Conservation (phyloP, 2,113 vertebrate species). For the Marcusenius ussheri region DNA sequence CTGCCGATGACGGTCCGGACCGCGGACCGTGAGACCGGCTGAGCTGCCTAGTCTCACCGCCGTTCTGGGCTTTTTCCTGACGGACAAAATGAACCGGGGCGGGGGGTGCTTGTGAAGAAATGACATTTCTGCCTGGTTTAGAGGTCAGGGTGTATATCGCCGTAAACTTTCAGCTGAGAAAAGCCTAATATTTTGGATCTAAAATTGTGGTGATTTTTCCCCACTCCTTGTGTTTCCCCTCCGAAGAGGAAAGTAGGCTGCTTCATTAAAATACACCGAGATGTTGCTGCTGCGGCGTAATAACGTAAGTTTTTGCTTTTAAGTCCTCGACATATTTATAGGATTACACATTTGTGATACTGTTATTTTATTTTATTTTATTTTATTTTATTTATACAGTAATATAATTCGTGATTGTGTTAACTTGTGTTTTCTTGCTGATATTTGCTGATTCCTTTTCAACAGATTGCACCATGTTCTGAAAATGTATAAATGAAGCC, state of each 20-base stretch:
- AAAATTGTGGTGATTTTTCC: neutral
- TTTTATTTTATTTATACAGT: neutral
- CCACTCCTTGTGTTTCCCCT: neutral
- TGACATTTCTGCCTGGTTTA: neutral
- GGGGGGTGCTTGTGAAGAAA: neutral
- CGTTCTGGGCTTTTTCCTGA: neutral
- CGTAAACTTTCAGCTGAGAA: neutral
- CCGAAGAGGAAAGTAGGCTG: neutral
- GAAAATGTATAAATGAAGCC: neutral
- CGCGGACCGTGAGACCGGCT: neutral
- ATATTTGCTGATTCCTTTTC: neutral
- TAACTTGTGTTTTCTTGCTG: neutral
- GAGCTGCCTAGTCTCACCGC: neutral
- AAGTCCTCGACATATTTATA: neutral
- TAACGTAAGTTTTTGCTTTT: neutral
- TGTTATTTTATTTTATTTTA: neutral
- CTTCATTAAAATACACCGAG: neutral
- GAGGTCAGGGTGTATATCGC: neutral
- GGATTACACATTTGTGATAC: neutral
- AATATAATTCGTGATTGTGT: neutral
- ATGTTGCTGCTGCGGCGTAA: neutral
- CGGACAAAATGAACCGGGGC: neutral
- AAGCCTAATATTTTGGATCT: neutral
- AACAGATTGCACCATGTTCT: neutral
- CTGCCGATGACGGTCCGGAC: neutral